phyloP scores from a whole-genome alignment of 2,113 vertebrate genomes.

The Microtus richardsoni region DNA sequence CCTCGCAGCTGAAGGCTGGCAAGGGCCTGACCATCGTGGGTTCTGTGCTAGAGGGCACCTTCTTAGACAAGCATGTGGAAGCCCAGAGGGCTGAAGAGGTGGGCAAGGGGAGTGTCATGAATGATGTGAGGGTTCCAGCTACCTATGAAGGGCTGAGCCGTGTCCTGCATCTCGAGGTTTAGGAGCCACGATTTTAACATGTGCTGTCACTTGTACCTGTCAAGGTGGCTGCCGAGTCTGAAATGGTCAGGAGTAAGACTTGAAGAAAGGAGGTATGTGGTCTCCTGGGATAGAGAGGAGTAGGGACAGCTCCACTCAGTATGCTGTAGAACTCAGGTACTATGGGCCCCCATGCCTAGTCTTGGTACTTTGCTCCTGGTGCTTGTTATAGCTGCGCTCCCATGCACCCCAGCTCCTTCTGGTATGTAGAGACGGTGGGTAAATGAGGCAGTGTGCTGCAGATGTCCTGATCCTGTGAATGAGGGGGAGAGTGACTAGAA shows the following conservation, averaged over 20 bases:
- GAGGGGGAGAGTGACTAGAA: not conserved
- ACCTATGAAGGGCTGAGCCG: too few relatives aligned
- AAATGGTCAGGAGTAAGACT: too few relatives aligned
- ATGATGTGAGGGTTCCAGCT: too few relatives aligned
- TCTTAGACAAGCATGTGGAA: slow-evolving; percentile 92
- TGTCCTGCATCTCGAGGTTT: accelerated
- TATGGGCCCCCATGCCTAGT: not conserved
- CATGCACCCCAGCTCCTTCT: not conserved
- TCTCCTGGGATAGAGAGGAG: not conserved
- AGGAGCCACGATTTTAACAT: accelerated
- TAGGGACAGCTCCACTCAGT: too few relatives aligned
- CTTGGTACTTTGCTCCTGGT: not conserved
- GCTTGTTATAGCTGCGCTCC: not conserved
- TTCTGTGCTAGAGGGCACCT: slow-evolving; percentile 94
- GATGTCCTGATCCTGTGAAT: not conserved
- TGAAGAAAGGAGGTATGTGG: not conserved
- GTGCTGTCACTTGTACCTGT: accelerated
- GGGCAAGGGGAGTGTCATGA: not conserved
- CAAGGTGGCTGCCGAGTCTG: not conserved
- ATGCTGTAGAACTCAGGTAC: not conserved
- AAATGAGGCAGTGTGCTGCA: not conserved
- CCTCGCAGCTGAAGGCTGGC: slow-evolving; percentile 96
- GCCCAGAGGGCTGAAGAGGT: slow-evolving; percentile 95
- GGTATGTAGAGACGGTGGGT: not conserved
- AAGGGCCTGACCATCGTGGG: slow-evolving; percentile 97